phyloP scores from a whole-genome alignment of 2,888 invertebrate genomes.

The Noctua comes region DNA sequence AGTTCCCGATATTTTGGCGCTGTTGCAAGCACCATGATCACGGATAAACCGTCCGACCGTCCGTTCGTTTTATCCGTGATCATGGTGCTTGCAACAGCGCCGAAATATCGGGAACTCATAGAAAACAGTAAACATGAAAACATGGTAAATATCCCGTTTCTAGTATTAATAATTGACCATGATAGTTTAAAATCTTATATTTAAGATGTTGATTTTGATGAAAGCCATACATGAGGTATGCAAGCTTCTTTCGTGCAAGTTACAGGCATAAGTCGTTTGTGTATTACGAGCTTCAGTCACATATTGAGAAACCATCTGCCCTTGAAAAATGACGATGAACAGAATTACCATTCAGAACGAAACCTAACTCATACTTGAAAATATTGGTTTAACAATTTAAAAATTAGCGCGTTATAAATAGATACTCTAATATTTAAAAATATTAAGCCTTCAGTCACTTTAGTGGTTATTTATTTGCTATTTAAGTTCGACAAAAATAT shows the following conservation, averaged over 20 bases:
- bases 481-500: constrained; percentile 7
- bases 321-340: background rate
- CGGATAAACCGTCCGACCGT: too few relatives aligned
- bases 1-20: too few relatives aligned
- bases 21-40: too few relatives aligned
- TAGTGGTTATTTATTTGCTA: constrained; percentile 8
- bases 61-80: too few relatives aligned
- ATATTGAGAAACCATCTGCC: background rate
- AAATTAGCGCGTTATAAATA: constrained; percentile 9
- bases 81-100: too few relatives aligned
- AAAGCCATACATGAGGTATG: background rate
- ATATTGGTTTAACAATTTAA: constrained; percentile 31
- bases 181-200: too few relatives aligned
- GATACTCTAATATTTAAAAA: constrained; percentile 29
- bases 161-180: too few relatives aligned
- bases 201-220: background rate
- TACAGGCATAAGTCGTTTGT: background rate
- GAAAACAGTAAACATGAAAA: too few relatives aligned
- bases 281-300: background rate
- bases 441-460: constrained; percentile 9
- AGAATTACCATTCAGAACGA: constrained; percentile 11
- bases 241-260: background rate
- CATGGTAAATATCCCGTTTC: too few relatives aligned
- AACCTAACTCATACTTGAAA: constrained; percentile 2
- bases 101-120: too few relatives aligned